A percentile compares a stretch with the other conserved stretches of the same genome.
Conservation (phyloP, 2,888 invertebrate genomes). For the Antheraea assamensis region DNA sequence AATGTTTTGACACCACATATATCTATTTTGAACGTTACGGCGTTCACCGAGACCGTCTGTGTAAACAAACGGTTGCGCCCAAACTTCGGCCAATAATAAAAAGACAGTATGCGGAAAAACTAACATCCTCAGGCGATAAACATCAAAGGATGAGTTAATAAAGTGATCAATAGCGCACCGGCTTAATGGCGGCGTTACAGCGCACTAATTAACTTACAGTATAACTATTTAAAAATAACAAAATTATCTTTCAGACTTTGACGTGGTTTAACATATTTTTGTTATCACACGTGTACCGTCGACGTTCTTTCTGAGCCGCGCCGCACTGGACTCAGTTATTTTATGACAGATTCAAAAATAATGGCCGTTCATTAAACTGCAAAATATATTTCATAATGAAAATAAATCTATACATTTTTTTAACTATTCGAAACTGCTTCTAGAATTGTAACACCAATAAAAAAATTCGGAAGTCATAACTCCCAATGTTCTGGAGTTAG, state of each 20-base stretch:
- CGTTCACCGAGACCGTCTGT: constrained; percentile 66
- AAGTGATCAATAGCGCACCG: constrained; percentile 72
- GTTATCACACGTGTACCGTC: constrained; percentile 27
- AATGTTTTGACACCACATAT: constrained; percentile 77
- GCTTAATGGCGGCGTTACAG: constrained; percentile 61
- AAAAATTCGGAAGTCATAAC: constrained; percentile 20
- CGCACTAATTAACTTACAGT: constrained; percentile 64
- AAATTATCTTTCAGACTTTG: constrained; percentile 27
- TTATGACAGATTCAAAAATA: background rate
- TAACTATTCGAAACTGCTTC: background rate
- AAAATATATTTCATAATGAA: background rate
- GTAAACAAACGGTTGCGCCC: constrained; percentile 77
- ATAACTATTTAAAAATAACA: constrained; percentile 25
- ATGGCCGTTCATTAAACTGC: background rate
- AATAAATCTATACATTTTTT: background rate
- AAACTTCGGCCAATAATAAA: constrained; percentile 81
- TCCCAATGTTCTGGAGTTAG: constrained; percentile 28
- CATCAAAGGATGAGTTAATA: constrained; percentile 74
- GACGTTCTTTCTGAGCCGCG: constrained; percentile 14
- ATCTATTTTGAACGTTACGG: constrained; percentile 72
- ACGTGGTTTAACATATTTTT: constrained; percentile 33
- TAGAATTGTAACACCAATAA: background rate
- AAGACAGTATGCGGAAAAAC: constrained; percentile 81
- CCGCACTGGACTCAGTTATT: background rate
- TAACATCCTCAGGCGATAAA: constrained; percentile 78